Evolutionary conservation across 2,113 vertebrate genomes (phyloP).

Genomic region (Vireo altiloquus): DNA sequence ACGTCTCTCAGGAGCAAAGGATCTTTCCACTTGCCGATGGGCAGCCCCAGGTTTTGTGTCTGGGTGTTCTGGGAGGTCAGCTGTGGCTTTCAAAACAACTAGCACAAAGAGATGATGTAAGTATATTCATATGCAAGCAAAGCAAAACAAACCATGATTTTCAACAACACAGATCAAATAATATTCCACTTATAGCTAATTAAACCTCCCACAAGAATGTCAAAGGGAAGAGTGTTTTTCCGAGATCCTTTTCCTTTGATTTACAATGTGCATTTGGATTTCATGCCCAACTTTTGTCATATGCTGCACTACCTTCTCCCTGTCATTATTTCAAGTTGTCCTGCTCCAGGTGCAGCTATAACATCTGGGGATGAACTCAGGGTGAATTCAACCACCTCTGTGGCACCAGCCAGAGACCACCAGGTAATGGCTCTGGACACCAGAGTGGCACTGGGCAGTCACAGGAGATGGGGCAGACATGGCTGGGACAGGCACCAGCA

Average conservation of each 20-base stretch:
- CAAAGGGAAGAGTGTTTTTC: background rate
- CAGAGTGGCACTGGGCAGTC: background rate
- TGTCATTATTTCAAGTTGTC: background rate
- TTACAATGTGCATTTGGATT: background rate
- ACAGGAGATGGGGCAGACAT: background rate
- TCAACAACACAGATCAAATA: slow-evolving; percentile 60
- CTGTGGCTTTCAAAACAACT: background rate
- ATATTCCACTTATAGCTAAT: slow-evolving; percentile 66
- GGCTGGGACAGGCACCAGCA: background rate
- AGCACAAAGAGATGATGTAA: background rate
- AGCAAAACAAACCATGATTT: slow-evolving; percentile 60
- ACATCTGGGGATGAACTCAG: background rate
- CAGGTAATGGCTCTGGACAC: background rate
- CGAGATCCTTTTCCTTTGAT: background rate
- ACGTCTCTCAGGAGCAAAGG: background rate
- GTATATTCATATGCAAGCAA: background rate
- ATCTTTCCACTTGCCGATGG: background rate
- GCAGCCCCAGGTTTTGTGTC: slow-evolving; percentile 15
- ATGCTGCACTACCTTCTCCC: background rate
- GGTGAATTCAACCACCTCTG: background rate
- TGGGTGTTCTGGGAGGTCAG: background rate
- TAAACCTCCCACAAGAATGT: slow-evolving; percentile 51
- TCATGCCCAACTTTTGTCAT: background rate
- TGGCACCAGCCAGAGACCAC: background rate
- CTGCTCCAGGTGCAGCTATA: background rate